Evolutionary conservation across 2,113 vertebrate species (phyloP).

Genomic region (Typhlomys cinereus): DNA sequence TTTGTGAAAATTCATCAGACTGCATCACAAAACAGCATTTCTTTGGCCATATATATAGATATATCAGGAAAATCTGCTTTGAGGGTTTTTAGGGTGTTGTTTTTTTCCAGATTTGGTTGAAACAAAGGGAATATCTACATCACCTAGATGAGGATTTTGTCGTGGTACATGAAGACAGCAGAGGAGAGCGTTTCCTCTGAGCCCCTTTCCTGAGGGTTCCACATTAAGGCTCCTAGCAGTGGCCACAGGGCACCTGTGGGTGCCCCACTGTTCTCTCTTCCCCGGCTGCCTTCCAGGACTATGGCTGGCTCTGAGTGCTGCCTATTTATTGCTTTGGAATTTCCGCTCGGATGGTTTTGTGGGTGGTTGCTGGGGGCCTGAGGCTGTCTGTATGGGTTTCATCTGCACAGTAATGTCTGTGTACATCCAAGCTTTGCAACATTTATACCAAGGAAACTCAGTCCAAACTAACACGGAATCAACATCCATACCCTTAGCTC

Average conservation of each 20-base stretch:
- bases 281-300: not conserved
- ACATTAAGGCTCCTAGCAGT: rapidly evolving
- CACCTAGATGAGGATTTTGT: not conserved
- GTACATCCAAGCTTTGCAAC: conserved; percentile 1
- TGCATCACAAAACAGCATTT: not conserved
- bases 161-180: not conserved
- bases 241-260: not conserved
- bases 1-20: not conserved
- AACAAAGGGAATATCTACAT: not conserved
- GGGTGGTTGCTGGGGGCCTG: not conserved
- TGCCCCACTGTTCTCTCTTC: not conserved
- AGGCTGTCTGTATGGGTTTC: not conserved
- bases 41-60: not conserved
- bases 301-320: not conserved
- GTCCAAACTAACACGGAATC: not conserved
- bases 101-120: not conserved
- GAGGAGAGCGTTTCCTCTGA: not conserved
- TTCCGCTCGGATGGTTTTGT: not conserved
- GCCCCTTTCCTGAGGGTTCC: not conserved
- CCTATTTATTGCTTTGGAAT: conserved; percentile 17
- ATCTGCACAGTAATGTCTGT: not conserved
- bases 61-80: not conserved
- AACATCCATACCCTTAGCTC: conserved; percentile 17
- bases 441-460: conserved; percentile 44
- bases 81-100: not conserved